Evolutionary conservation across 2,113 vertebrate genomes (phyloP).

Genomic region (Hemibagrus wyckioides): DNA sequence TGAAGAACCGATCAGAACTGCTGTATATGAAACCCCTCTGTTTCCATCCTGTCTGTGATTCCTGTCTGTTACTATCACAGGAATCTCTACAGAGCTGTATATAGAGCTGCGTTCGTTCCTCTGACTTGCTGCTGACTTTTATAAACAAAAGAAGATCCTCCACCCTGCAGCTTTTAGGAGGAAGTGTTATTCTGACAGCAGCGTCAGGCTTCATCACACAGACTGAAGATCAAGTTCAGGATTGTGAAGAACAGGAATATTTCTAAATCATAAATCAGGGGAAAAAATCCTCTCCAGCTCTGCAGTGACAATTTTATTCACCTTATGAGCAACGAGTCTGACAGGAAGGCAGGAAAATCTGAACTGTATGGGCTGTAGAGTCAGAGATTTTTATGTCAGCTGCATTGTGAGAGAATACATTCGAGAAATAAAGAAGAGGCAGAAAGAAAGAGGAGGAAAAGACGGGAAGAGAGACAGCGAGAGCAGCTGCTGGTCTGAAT

Average conservation of each 20-base stretch:
- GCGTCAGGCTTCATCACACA: neutral
- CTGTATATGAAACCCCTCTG: neutral
- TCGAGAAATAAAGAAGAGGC: neutral
- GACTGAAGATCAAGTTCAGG: neutral
- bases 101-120: neutral
- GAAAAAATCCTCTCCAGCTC: neutral
- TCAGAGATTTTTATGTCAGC: neutral
- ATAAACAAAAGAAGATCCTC: neutral
- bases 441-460: neutral
- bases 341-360: slow-evolving; percentile 1
- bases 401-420: neutral
- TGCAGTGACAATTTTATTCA: neutral
- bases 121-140: neutral
- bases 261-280: neutral
- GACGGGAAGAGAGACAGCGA: neutral
- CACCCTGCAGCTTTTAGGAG: neutral
- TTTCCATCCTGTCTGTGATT: neutral
- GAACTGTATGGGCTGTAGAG: neutral
- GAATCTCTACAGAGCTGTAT: neutral
- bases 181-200: neutral
- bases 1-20: neutral
- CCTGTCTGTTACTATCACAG: neutral
- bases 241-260: neutral
- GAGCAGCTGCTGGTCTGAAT: slow-evolving; percentile 5
- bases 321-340: neutral